Evolutionary conservation across 2,888 invertebrate species (phyloP), one percentile per base, ranked within the genome.

Genomic region (Zaprionus bogoriensis): DNA sequence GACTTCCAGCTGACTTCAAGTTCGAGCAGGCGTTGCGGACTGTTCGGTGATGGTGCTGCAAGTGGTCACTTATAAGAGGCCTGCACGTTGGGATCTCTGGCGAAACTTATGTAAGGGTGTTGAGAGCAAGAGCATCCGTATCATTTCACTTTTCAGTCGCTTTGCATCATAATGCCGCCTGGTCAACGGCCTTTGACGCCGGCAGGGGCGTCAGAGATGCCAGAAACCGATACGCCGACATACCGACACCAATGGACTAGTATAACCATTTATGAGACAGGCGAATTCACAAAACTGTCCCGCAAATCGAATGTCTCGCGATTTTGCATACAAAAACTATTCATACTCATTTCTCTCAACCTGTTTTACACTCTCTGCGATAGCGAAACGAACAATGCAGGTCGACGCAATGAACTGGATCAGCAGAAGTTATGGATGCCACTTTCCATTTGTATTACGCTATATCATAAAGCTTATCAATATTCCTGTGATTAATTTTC

Each of bases 121-220:
- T 28, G 14, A 19, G n/a, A 14, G 48, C 25, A 19, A 60, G 48
- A 27, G 51, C 32, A 63, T 68, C 46, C 65, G 53, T 59, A 47
- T 46, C 67, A 73, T 80, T 82, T 82, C 75, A 81, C 79, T 84
- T 79, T n/a, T 79, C 75, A 62, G 54, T 68, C 66, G 59, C 74
- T 74, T 83, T 79, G 84, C 78, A 79, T 84, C 62, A 84, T 58
- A 81, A 78, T 52, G 38, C 50, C 25, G 6, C n/a, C 20, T n/a
- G n/a, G 17, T 46, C 46, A 28, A 19, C 25, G 32, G 32, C 32
- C 32, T 36, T 9, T 17, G 32, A 14, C 38, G 50, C n/a, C n/a
- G n/a, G n/a, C n/a, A n/a, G n/a, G 14, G 32, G 32, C 32, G 32
- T 17, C 32, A 36, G 32, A 36, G 32, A 36, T n/a, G n/a, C n/a